Conservation (phyloP, 2,113 vertebrate genomes). For the Arizona elegans region DNA sequence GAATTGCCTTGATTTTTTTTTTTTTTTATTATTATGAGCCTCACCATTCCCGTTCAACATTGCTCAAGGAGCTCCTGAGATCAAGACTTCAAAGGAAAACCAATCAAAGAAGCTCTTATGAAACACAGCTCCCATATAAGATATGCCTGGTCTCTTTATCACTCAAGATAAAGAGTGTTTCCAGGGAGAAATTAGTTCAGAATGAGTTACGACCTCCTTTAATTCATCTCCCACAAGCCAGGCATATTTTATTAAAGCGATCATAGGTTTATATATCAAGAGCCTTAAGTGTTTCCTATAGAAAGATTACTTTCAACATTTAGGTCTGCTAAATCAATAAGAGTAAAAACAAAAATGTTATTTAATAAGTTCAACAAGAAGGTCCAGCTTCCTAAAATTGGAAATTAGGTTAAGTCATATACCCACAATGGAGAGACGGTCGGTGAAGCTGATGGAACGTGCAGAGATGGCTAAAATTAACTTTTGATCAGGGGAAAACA, state of each 20-base stretch:
- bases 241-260: slow-evolving; percentile 13
- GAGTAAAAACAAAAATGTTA: background rate
- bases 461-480: background rate
- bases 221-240: background rate
- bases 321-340: slow-evolving; percentile 1
- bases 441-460: background rate
- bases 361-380: background rate
- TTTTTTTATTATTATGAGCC: background rate
- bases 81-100: background rate
- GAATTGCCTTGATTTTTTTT: background rate
- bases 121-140: background rate
- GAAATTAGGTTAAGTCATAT: background rate
- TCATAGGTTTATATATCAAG: slow-evolving; percentile 9
- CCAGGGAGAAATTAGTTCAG: slow-evolving; percentile 10
- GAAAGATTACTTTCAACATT: background rate
- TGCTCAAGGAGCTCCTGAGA: background rate
- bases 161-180: background rate
- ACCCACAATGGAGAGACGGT: background rate
- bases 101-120: background rate
- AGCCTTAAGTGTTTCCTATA: background rate
- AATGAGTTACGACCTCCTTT: background rate
- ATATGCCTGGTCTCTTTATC: background rate
- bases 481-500: background rate
- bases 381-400: background rate
- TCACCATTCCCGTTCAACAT: background rate